phyloP scores from a whole-genome alignment of 2,888 invertebrate species.

The Pterostichus niger region DNA sequence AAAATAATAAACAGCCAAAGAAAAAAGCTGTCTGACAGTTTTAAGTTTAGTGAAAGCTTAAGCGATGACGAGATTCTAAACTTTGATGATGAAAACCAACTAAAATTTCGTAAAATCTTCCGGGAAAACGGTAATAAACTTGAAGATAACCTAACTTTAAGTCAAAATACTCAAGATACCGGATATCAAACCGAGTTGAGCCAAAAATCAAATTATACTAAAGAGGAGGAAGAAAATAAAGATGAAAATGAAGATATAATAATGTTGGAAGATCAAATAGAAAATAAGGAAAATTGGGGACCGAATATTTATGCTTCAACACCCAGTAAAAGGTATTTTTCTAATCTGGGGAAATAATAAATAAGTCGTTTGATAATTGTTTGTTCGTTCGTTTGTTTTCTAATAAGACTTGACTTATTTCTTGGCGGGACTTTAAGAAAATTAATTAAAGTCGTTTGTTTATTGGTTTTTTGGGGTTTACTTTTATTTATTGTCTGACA shows the following conservation, averaged over 20 bases:
- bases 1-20: constrained; percentile 74
- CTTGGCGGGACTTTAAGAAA: no score
- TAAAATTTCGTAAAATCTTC: constrained; percentile 14
- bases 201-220: constrained; percentile 2
- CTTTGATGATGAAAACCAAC: constrained; percentile 69
- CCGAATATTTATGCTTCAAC: constrained; percentile 47
- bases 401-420: not conserved
- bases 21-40: constrained; percentile 76
- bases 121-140: not conserved
- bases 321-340: constrained; percentile 59
- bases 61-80: constrained; percentile 64
- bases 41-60: constrained; percentile 71
- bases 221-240: not conserved
- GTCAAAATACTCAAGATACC: constrained; percentile 33
- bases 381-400: not conserved
- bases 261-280: not conserved
- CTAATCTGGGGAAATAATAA: constrained; percentile 30
- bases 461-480: no score
- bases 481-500: no score
- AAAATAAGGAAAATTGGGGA: not conserved
- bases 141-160: not conserved
- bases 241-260: not conserved
- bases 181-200: constrained; percentile 50
- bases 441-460: no score
- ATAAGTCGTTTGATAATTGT: not conserved